Evolutionary conservation across 1,140 invertebrate genomes (phyloP), one percentile per base, ranked within the genome.

Genomic region (Drosophila repleta): DNA sequence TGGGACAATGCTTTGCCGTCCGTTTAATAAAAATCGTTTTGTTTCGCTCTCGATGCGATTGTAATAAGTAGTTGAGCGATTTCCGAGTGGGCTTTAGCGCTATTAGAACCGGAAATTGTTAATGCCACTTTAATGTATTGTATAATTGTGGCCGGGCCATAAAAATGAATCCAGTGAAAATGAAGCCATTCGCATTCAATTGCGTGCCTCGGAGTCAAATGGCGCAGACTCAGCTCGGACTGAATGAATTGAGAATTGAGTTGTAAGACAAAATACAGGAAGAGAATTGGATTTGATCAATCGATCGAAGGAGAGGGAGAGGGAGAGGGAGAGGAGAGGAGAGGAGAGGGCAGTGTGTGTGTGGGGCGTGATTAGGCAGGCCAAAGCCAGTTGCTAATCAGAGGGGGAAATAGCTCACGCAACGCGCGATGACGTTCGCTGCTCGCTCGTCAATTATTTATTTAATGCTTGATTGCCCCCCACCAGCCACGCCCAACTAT

Each of bases 151-250:
- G 52, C 35, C 66, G 18, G 79, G 52, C 67, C 58, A 68, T 72
- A 73, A 77, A 68, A 81, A 68, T 69, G 71, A 84, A 81, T 78
- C 74, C 75, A 76, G 60, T 69, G 71, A 60, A 81, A 87, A 87
- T 88, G 37, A 88, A 87, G 82, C 65, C 67, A 88, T 87, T 87
- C 67, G 82, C 79, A 87, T 87, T 87, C 82, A 87, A 82, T 87
- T 88, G 88, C 82, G 82, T 87, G 70, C 73, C 62, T 20, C 43
- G 15, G 39, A 41, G 6, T 41, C 39, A 41, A 41, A 41, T 3
- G 29, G 45, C 17, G 4, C 45, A 11, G 26, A 21, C 35, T 20
- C 15, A 13, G 20, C 1, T 29, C 37, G 37, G 45, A 37, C 57
- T 43, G 52, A 39, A 35, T 41, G 61, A 66, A 68, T 60, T 67